Evolutionary conservation across 2,797 vertebrate species (phyloP).

Genomic region (Gobio occitaniae): DNA sequence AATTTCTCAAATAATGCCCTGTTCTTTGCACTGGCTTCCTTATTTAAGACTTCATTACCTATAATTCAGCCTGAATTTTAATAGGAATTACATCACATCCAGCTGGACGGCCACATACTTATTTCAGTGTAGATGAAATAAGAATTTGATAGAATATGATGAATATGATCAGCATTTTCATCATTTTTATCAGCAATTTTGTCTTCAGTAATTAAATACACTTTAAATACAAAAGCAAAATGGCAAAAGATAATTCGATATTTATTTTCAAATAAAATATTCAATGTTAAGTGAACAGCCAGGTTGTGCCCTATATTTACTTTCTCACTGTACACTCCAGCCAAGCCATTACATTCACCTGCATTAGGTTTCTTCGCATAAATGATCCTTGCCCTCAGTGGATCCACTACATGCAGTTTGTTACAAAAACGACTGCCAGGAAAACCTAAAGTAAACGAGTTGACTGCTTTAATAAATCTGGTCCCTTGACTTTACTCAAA

Average conservation of each 20-base stretch:
- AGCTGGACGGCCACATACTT: not conserved
- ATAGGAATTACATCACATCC: not conserved
- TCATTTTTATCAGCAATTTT: not conserved
- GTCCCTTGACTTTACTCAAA: not conserved
- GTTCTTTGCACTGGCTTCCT: not conserved
- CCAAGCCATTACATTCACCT: conserved; percentile 1
- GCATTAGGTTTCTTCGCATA: not conserved
- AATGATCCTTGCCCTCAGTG: conserved; percentile 1
- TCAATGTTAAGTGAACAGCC: not conserved
- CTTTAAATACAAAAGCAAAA: not conserved
- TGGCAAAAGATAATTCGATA: not conserved
- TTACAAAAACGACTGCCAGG: not conserved
- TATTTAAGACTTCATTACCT: not conserved
- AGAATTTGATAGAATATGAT: not conserved
- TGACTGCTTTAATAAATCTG: conserved; percentile 18
- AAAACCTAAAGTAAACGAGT: not conserved
- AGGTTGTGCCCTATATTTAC: not conserved
- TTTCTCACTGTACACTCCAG: not conserved
- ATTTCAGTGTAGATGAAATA: not conserved
- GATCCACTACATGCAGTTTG: not conserved
- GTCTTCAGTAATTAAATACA: not conserved
- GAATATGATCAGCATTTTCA: too few species aligned
- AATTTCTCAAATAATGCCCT: not conserved
- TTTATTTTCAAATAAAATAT: conserved; percentile 1
- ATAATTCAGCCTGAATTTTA: not conserved